Base-by-base conservation (phyloP, 2,888 invertebrate genomes). In the Nemotelus pantherinus region DNA sequence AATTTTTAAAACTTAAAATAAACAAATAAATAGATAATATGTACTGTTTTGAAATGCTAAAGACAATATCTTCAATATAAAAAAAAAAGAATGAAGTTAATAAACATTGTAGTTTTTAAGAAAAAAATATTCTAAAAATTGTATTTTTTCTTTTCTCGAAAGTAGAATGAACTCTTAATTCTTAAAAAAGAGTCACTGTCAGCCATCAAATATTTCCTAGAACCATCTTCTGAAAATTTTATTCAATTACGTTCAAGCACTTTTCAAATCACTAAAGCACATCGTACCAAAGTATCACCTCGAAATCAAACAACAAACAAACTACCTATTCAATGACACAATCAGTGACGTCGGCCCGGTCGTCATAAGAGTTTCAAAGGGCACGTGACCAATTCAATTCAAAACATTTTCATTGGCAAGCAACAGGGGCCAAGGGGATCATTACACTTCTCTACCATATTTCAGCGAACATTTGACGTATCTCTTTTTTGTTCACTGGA, bases 311-410 rank as follows among this genome's bases (percentile, higher is more conserved):
- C 25, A 25, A 25, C 25, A 25, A 25, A 25, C 60, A 60, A 60
- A 41, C 60, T 25, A n/a, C 25, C 41, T 25, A 60, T 60, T 60
- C 60, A 25, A 25, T 25, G 70, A 70, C 70, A 70, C 53, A 55
- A 70, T 70, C 70, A 55, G 55, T 55, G 53, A 70, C 55, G 53
- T 41, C 25, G 25, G 60, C 25, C 3, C n/a, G 41, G 43, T 55
- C 41, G 5, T 55, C 25, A 25, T 70, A 70, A 7, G 44, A 70
- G 55, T 55, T 70, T 44, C 70, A 10, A 43, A 53, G 7, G 70
- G 70, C 70, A 70, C 70, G 70, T 70, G 70, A 70, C 70, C 70
- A 55, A 55, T 70, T 70, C 70, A 70, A 70, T 55, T 55, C 43
- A 70, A 70, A 41, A 70, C 70, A 55, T 25, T 70, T 70, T n/a